Conservation (phyloP, 2,888 invertebrate genomes). For the Tetanocera ferruginea region DNA sequence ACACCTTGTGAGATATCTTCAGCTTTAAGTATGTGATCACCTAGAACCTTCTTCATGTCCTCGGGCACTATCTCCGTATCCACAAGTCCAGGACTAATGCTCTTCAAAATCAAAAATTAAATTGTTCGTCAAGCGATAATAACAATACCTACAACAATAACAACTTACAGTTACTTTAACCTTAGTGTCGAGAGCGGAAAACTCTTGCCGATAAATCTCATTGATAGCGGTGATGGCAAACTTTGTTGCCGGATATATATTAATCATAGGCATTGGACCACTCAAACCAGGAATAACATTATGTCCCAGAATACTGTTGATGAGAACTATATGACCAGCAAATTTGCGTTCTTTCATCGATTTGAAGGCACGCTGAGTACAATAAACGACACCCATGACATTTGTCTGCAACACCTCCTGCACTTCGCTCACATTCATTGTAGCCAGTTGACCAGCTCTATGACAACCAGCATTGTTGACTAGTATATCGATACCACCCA, state of each 20-base stretch:
- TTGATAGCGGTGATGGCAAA: conserved; percentile 65
- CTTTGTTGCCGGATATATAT: conserved; percentile 64
- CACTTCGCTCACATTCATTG: conserved; percentile 49
- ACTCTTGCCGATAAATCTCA: conserved; percentile 66
- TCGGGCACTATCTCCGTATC: conserved; percentile 60
- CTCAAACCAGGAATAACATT: conserved; percentile 49
- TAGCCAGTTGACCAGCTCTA: conserved; percentile 45
- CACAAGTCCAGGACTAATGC: conserved; percentile 54
- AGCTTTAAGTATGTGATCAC: conserved; percentile 52
- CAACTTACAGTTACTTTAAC: conserved; percentile 66
- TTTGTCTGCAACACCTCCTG: conserved; percentile 70
- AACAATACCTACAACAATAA: no score
- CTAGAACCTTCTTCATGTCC: conserved; percentile 29
- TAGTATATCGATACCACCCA: conserved; percentile 74
- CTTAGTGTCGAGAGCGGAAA: conserved; percentile 60
- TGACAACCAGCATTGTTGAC: conserved; percentile 73
- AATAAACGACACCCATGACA: conserved; percentile 69
- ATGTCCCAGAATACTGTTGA: conserved; percentile 69
- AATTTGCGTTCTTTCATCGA: conserved; percentile 69
- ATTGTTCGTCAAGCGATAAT: no score
- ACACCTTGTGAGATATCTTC: conserved; percentile 46
- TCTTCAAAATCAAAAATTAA: conserved; percentile 46
- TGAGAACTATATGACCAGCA: conserved; percentile 71
- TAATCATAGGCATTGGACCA: conserved; percentile 49
- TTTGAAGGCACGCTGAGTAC: conserved; percentile 70